Evolutionary conservation across 1,140 invertebrate genomes (phyloP).

Genomic region (Neotoxoptera formosana): DNA sequence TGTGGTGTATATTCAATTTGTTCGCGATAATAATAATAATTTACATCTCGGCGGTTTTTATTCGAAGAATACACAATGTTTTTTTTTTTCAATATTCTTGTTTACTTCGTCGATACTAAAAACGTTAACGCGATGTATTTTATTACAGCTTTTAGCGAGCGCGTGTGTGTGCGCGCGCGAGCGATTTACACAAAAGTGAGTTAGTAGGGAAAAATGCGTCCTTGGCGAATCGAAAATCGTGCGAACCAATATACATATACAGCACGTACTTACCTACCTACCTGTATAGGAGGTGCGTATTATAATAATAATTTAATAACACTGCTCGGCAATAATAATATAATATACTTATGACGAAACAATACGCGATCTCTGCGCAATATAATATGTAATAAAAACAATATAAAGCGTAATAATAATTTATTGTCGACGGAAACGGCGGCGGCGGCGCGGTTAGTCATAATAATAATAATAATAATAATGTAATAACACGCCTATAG

Average conservation of each 20-base stretch:
- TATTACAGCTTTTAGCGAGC: neutral
- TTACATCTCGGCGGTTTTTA: neutral
- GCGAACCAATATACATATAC: neutral
- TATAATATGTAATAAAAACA: too few species aligned
- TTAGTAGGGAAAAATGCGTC: conserved; percentile 20
- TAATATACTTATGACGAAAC: neutral
- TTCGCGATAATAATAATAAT: neutral
- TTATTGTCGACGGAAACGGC: neutral
- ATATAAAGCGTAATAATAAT: neutral
- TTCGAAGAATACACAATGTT: neutral
- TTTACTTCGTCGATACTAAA: neutral
- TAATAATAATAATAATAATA: neutral
- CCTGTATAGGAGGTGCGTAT: neutral
- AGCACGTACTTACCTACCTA: too few species aligned
- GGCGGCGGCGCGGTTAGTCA: neutral
- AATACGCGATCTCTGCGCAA: neutral
- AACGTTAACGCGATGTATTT: conserved; percentile 10
- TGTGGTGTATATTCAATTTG: neutral
- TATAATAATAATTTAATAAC: neutral
- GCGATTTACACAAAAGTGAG: conserved; percentile 3
- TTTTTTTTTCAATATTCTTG: neutral
- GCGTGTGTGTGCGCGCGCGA: neutral
- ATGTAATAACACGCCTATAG: neutral
- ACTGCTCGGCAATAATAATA: neutral
- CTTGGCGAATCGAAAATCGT: conserved; percentile 7